Percentiles rank a stretch among this genome's conserved stretches.
Evolutionary conservation across 1,140 invertebrate species (phyloP).

Genomic region (Drosophila takahashii): DNA sequence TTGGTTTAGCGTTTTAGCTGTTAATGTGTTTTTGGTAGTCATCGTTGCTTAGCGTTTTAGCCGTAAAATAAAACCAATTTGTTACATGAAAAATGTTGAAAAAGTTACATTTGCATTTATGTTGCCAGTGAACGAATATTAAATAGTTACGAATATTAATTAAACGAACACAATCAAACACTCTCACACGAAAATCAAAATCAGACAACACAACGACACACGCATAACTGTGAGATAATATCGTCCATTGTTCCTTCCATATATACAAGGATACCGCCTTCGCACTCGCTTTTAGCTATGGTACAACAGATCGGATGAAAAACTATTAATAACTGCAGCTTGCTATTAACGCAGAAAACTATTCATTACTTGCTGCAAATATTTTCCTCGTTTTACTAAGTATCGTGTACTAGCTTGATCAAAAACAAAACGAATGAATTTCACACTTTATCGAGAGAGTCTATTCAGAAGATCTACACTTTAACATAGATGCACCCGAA

Average conservation of each 20-base stretch:
- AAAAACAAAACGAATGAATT: constrained; percentile 17
- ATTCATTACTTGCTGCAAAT: constrained; percentile 36
- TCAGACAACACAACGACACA: constrained; percentile 52
- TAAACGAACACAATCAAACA: constrained; percentile 16
- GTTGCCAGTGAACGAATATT: constrained; percentile 59
- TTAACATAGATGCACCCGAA: constrained; percentile 15
- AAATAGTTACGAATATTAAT: constrained; percentile 39
- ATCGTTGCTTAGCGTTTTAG: constrained; percentile 61
- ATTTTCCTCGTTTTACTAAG: constrained; percentile 35
- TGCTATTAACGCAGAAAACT: constrained; percentile 35
- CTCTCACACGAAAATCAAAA: constrained; percentile 27
- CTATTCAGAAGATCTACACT: constrained; percentile 14
- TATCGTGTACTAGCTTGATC: constrained; percentile 35
- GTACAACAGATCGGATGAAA: constrained; percentile 29
- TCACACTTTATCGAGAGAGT: constrained; percentile 22
- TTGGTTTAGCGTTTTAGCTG: constrained; percentile 64
- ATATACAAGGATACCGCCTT: constrained; percentile 53
- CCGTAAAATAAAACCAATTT: constrained; percentile 39
- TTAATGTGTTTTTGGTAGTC: constrained; percentile 68
- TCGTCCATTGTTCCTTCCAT: constrained; percentile 83
- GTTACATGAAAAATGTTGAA: constrained; percentile 52
- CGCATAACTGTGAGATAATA: constrained; percentile 61
- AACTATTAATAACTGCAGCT: constrained; percentile 33
- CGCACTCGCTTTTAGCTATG: constrained; percentile 67
- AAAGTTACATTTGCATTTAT: constrained; percentile 71